phyloP scores from a whole-genome alignment of 2,113 vertebrate species.

The Capreolus pygargus region DNA sequence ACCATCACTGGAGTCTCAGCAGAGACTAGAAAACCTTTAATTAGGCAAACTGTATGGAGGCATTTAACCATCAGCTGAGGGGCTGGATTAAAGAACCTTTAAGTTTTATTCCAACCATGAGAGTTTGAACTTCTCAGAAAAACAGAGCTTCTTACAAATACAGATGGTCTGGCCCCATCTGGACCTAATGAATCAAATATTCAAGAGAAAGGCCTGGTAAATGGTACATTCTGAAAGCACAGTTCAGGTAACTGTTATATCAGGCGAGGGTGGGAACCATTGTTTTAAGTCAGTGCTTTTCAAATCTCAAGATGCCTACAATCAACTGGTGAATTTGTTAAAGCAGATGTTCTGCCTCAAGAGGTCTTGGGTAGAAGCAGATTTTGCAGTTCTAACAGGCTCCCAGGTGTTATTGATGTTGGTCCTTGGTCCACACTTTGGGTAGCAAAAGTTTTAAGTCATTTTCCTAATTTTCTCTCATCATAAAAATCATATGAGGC shows the following conservation, averaged over 20 bases:
- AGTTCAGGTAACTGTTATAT: neutral
- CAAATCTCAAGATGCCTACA: neutral
- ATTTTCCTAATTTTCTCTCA: neutral
- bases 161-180: neutral
- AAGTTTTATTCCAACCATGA: neutral
- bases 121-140: neutral
- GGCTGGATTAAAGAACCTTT: neutral
- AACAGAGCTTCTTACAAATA: neutral
- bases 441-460: neutral
- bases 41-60: neutral
- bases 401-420: neutral
- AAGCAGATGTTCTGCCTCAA: neutral
- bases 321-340: neutral
- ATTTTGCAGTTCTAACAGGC: neutral
- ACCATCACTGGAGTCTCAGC: neutral
- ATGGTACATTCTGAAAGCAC: neutral
- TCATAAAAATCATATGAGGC: neutral
- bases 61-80: neutral
- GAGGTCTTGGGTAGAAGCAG: neutral
- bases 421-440: neutral
- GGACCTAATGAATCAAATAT: neutral
- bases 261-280: neutral
- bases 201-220: neutral
- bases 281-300: neutral
- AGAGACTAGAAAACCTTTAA: neutral